phyloP scores from a whole-genome alignment of 2,113 vertebrate species.

The Daboia siamensis region DNA sequence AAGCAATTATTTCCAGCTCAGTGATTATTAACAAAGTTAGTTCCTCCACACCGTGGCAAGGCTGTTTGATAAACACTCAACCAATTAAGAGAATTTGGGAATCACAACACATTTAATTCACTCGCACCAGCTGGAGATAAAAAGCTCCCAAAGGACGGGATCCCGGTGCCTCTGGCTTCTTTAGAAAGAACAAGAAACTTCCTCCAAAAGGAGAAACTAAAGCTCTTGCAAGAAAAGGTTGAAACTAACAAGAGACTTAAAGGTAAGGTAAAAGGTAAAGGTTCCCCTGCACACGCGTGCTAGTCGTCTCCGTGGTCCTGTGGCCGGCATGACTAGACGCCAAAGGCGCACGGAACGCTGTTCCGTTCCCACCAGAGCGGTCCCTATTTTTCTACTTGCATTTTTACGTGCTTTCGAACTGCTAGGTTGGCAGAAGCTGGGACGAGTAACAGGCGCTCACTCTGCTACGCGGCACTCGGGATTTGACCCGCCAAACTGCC shows the following conservation, averaged over 20 bases:
- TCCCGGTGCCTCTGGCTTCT: slow-evolving; percentile 12
- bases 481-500: too few relatives aligned
- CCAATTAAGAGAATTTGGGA: slow-evolving; percentile 45
- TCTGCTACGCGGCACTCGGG: too few relatives aligned
- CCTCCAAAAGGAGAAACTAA: not conserved
- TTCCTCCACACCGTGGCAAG: slow-evolving; percentile 18
- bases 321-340: too few relatives aligned
- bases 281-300: too few relatives aligned
- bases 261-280: too few relatives aligned
- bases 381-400: too few relatives aligned
- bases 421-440: too few relatives aligned
- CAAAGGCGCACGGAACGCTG: too few relatives aligned
- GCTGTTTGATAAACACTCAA: slow-evolving; percentile 46
- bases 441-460: too few relatives aligned
- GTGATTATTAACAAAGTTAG: slow-evolving; percentile 31
- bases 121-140: not conserved
- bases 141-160: not conserved
- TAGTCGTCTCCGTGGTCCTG: too few relatives aligned
- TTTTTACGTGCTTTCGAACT: too few relatives aligned
- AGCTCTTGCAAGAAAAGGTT: not conserved
- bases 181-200: not conserved
- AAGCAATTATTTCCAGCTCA: slow-evolving; percentile 64
- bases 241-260: not conserved
- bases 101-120: slow-evolving; percentile 40
- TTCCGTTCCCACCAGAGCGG: too few relatives aligned